Evolutionary conservation across 2,113 vertebrate genomes (phyloP), one percentile per base, ranked within the genome.

Genomic region (Struthio camelus): DNA sequence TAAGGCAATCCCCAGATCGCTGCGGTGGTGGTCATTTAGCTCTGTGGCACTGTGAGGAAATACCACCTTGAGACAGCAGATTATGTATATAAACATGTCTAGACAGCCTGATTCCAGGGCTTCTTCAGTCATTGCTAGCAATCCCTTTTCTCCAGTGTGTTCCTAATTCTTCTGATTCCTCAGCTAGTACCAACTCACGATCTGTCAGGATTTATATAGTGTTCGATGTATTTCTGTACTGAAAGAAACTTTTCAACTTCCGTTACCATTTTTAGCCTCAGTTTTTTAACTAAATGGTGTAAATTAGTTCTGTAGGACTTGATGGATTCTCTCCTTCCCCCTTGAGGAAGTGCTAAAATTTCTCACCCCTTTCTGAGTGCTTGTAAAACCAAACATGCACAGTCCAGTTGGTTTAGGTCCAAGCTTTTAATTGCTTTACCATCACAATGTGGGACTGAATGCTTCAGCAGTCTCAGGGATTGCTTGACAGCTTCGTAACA

Each of bases 271-370:
- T 94, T 80, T 85, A 91, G 90, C 76, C 90, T 76, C 15, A 50
- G 11, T 91, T 96, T 95, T 93, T 85, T 87, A 85, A 58, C 94
- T 93, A 88, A 91, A 64, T 94, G 82, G 71, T 85, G 93, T 90
- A 96, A 96, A 95, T 97, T 94, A 90, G 85, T 93, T 97, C 87
- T 85, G 11, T 89, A 85, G 77, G 71, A 94, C 93, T 95, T 96
- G 94, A 96, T 94, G 92, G 79, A 97, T 95, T 89, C 72, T 42
- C 72, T 91, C 67, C 75, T 71, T 87, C 78, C 75, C 54, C 50
- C 50, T 51, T 87, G 95, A 89, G 93, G 91, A 25, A 85, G 46
- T 76, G 87, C 89, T 97, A 95, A 94, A 96, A 95, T 91, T 90
- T 95, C 85, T 94, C 94, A 93, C 87, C 93, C 76, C 85, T 96